phyloP scores from a whole-genome alignment of 1,140 invertebrate species.

The roundworm (Caenorhabditis elegans) region WBcel235 BX284606.5:10279501-10280000 shows the following conservation, averaged over 20 bases:
- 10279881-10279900: background rate
- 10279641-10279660: conserved; percentile 26
- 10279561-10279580: background rate
- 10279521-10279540: background rate
- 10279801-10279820: conserved; percentile 19
- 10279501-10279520: conserved; percentile 23
- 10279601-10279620: conserved; percentile 28
- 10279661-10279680: conserved; percentile 17
- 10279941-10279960: background rate
- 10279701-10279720: background rate
- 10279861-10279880: background rate
- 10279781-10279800: conserved; percentile 15
- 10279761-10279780: background rate
- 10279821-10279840: too few species aligned
- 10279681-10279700: background rate
- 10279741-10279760: conserved; percentile 6
- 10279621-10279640: conserved; percentile 22
- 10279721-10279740: background rate
- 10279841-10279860: too few species aligned
- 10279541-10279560: background rate
- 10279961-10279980: background rate
- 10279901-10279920: background rate
- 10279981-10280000: background rate
- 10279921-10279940: background rate
- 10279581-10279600: background rate